A percentile compares a stretch with the other conserved stretches of the same genome.
Conservation (phyloP, 2,797 vertebrate genomes). For the Babyrousa celebensis region DNA sequence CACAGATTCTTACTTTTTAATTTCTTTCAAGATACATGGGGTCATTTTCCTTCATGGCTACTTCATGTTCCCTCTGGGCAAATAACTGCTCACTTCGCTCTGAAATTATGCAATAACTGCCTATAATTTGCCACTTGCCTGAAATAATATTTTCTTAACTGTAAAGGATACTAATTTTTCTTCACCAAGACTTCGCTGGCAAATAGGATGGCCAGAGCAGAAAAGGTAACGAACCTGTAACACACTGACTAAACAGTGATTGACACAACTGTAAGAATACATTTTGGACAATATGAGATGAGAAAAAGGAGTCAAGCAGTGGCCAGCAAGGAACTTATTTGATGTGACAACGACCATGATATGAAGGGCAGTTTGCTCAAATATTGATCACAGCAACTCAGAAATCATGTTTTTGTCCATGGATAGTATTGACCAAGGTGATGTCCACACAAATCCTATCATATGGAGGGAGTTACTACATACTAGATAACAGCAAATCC, state of each 20-base stretch:
- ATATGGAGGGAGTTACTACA: neutral
- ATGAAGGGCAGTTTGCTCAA: neutral
- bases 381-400: conserved; percentile 69
- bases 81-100: conserved; percentile 79
- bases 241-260: conserved; percentile 46
- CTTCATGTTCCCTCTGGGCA: conserved; percentile 84
- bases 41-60: conserved; percentile 86
- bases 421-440: conserved; percentile 26
- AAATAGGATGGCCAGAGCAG: conserved; percentile 25
- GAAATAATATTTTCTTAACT: conserved; percentile 86
- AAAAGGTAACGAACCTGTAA: neutral
- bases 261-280: conserved; percentile 41
- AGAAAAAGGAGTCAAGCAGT: neutral
- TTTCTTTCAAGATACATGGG: conserved; percentile 84
- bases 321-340: neutral
- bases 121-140: conserved; percentile 81
- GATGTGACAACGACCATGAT: conserved; percentile 34
- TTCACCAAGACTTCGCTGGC: neutral
- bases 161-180: conserved; percentile 68
- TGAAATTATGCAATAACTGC: conserved; percentile 81
- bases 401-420: conserved; percentile 58
- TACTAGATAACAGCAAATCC: neutral
- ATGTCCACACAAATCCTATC: conserved; percentile 54
- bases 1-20: conserved; percentile 80
- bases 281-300: conserved; percentile 7